phyloP scores from a whole-genome alignment of 1,140 invertebrate species.

The Drosophila mauritiana region DNA sequence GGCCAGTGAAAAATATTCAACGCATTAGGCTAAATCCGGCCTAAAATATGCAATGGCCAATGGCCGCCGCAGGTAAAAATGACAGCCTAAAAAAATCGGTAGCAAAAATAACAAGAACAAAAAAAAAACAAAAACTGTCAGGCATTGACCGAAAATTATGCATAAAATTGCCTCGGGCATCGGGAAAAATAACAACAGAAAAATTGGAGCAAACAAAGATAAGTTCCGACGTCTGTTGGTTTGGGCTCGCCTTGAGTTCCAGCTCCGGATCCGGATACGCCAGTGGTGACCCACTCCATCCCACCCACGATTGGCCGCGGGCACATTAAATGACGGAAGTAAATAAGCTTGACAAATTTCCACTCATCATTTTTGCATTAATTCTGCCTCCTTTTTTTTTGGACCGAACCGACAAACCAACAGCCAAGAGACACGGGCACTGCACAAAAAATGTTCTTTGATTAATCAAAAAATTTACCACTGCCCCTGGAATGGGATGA shows the following conservation, averaged over 20 bases:
- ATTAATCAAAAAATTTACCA: slow-evolving; percentile 83
- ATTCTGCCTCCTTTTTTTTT: slow-evolving; percentile 77
- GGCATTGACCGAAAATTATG: slow-evolving; percentile 69
- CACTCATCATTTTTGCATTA: slow-evolving; percentile 84
- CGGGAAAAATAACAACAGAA: slow-evolving; percentile 16
- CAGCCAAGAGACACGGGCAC: slow-evolving; percentile 31
- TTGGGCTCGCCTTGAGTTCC: slow-evolving; percentile 20
- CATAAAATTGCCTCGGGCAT: slow-evolving; percentile 66
- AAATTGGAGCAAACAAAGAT: slow-evolving; percentile 70
- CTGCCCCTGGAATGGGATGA: slow-evolving; percentile 27
- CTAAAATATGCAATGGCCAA: slow-evolving; percentile 77
- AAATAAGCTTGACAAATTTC: slow-evolving; percentile 84
- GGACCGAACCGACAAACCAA: slow-evolving; percentile 56
- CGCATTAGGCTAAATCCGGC: slow-evolving; percentile 80
- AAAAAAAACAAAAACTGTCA: slow-evolving; percentile 34
- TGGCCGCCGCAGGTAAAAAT: slow-evolving; percentile 62
- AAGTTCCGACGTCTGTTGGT: slow-evolving; percentile 55
- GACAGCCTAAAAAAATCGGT: slow-evolving; percentile 32
- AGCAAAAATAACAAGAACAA: slow-evolving; percentile 22
- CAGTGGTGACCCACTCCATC: neutral
- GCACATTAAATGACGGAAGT: slow-evolving; percentile 83
- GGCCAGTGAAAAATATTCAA: slow-evolving; percentile 68
- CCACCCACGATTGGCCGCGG: slow-evolving; percentile 59
- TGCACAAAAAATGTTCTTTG: slow-evolving; percentile 79
- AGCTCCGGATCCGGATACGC: neutral